These are phyloP conservation scores for Syngnathus rostellatus DNA, from an alignment of 2,797 vertebrate genomes.

Conservation along the genomic window DNA sequence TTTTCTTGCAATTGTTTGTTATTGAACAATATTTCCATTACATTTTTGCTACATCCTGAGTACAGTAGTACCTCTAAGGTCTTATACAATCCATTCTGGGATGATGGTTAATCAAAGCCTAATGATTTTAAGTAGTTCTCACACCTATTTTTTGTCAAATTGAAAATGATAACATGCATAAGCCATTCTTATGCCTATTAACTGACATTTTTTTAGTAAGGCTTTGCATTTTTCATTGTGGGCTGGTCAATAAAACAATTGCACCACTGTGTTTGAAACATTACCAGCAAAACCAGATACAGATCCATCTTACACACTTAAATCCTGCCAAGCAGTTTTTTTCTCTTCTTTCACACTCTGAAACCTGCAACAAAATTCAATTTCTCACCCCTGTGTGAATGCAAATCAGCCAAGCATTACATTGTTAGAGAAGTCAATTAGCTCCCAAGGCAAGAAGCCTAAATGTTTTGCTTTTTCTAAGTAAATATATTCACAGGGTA, in stretches of 20 bases:
- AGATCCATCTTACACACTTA: slow-evolving; percentile 54
- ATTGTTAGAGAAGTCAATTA: slow-evolving; percentile 70
- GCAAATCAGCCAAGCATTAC: slow-evolving; percentile 64
- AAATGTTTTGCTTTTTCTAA: slow-evolving; percentile 62
- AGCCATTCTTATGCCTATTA: too few relatives aligned
- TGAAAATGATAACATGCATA: too few relatives aligned
- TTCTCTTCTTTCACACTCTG: slow-evolving; percentile 46
- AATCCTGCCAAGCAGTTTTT: slow-evolving; percentile 52
- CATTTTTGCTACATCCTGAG: neutral
- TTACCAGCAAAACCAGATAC: slow-evolving; percentile 53
- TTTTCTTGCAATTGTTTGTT: neutral
- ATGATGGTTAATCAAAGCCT: too few relatives aligned
- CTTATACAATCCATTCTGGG: too few relatives aligned
- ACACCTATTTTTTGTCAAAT: too few relatives aligned
- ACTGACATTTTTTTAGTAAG: neutral
- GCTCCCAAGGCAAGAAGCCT: slow-evolving; percentile 67
- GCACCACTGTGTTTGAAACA: slow-evolving; percentile 47
- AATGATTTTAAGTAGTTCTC: too few relatives aligned
- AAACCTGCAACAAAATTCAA: slow-evolving; percentile 70
- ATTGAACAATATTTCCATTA: neutral
- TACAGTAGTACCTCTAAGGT: neutral
- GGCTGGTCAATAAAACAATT: slow-evolving; percentile 58
- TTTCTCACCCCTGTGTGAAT: slow-evolving; percentile 63
- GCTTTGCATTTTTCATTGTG: neutral
- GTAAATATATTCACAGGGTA: slow-evolving; percentile 66